Evolutionary conservation across 1,140 invertebrate genomes (phyloP).

Genomic region (Pemphigus obesinymphae): DNA sequence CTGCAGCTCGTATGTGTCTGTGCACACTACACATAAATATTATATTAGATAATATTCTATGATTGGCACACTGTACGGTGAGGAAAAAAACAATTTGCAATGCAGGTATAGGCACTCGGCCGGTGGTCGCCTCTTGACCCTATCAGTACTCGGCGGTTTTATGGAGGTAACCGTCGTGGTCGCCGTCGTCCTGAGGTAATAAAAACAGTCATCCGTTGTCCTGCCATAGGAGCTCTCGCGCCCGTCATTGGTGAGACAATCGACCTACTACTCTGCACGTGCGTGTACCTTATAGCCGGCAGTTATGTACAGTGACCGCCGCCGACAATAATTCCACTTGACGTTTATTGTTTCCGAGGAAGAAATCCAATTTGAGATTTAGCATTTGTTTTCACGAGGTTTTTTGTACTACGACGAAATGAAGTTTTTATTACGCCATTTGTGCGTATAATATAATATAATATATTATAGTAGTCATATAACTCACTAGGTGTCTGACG

Average conservation of each 20-base stretch:
- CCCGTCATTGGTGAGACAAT: not conserved
- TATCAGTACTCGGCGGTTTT: not conserved
- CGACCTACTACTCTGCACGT: not conserved
- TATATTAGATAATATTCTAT: too few species aligned
- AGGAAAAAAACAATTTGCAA: constrained; percentile 17
- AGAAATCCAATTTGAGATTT: constrained; percentile 27
- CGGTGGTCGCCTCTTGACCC: not conserved
- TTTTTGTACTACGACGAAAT: not conserved
- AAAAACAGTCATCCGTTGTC: not conserved
- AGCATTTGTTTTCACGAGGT: not conserved
- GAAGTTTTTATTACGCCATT: not conserved
- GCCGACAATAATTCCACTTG: constrained; percentile 11
- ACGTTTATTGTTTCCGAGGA: constrained; percentile 27
- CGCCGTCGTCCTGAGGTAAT: not conserved
- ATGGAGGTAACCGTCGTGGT: not conserved
- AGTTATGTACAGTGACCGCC: not conserved
- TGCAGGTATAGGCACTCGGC: too few species aligned
- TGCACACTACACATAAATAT: not conserved
- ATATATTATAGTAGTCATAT: too few species aligned
- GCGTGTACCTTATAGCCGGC: not conserved
- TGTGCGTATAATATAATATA: not conserved
- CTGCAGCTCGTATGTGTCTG: not conserved
- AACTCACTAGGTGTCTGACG: too few species aligned
- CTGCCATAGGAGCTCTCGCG: not conserved
- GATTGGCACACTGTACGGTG: too few species aligned